Conservation (phyloP, 2,113 vertebrate species). For the Salvelinus sp. region DNA sequence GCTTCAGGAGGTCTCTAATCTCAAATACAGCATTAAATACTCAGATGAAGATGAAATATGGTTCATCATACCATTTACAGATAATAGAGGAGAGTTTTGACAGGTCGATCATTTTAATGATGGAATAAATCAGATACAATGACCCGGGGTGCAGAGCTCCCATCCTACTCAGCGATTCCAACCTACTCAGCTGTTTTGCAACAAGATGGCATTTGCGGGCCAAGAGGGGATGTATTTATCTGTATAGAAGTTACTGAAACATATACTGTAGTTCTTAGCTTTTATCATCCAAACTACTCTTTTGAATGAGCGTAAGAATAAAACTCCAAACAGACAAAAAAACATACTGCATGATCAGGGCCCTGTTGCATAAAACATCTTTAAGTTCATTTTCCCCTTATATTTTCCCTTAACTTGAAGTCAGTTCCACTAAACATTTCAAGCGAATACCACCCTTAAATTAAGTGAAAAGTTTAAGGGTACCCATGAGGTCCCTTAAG, state of each 20-base stretch:
- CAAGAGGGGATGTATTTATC: slow-evolving; percentile 52
- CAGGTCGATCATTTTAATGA: slow-evolving; percentile 83
- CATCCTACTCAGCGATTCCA: slow-evolving; percentile 60
- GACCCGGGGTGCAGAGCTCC: slow-evolving; percentile 43
- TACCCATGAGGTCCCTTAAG: too few species aligned
- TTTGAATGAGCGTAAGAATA: too few species aligned
- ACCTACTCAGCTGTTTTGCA: slow-evolving; percentile 61
- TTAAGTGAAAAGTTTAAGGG: too few species aligned
- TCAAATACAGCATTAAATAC: slow-evolving; percentile 77
- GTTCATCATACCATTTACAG: slow-evolving; percentile 74
- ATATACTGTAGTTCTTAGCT: too few species aligned
- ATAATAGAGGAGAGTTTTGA: slow-evolving; percentile 79
- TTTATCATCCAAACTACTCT: too few species aligned
- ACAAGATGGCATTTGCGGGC: slow-evolving; percentile 68
- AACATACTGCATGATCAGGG: too few species aligned
- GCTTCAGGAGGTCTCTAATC: slow-evolving; percentile 67
- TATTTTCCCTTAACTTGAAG: too few species aligned
- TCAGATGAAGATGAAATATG: slow-evolving; percentile 71
- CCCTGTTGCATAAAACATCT: too few species aligned
- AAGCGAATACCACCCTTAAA: too few species aligned
- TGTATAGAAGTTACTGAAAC: neutral
- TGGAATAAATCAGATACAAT: slow-evolving; percentile 80
- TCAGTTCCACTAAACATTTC: too few species aligned
- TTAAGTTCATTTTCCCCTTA: too few species aligned
- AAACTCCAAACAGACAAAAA: too few species aligned